Evolutionary conservation across 2,888 invertebrate species (phyloP).

Genomic region (Gryllus longicercus): DNA sequence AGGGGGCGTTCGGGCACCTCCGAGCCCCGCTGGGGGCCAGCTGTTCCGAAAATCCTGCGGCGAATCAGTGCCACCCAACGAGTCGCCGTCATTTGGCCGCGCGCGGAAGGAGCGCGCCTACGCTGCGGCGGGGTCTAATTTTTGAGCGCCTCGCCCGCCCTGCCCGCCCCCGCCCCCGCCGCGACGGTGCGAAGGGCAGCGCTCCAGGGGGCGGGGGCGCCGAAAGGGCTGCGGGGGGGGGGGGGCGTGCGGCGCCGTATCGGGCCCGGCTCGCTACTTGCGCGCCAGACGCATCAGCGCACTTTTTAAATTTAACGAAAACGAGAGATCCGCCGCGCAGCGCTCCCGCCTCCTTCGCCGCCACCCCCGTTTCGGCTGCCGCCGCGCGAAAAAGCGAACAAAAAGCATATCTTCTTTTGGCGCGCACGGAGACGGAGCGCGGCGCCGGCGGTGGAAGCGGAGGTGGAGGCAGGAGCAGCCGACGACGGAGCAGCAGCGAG

Average conservation of each 20-base stretch:
- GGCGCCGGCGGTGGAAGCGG: not conserved
- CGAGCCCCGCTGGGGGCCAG: not conserved
- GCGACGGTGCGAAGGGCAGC: too few relatives aligned
- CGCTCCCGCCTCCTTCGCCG: not conserved
- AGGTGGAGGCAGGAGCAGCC: not conserved
- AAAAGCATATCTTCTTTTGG: slow-evolving; percentile 10
- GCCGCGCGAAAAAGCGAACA: not conserved
- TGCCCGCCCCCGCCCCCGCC: not conserved
- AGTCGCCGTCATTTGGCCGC: not conserved
- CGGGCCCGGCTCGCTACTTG: not conserved
- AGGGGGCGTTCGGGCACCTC: not conserved
- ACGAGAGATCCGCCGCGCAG: not conserved
- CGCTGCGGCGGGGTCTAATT: not conserved
- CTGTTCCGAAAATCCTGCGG: not conserved
- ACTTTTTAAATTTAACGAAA: not conserved
- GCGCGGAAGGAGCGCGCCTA: not conserved
- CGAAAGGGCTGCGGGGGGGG: not conserved
- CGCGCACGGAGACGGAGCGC: not conserved
- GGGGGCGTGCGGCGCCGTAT: not conserved
- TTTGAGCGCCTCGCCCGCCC: not conserved
- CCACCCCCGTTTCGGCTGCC: not conserved
- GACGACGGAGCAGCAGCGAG: not conserved
- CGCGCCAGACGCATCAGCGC: not conserved
- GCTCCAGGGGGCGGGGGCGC: too few relatives aligned
- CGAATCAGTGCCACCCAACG: not conserved